phyloP scores from a whole-genome alignment of 2,113 vertebrate species.

The Lathamus discolor region DNA sequence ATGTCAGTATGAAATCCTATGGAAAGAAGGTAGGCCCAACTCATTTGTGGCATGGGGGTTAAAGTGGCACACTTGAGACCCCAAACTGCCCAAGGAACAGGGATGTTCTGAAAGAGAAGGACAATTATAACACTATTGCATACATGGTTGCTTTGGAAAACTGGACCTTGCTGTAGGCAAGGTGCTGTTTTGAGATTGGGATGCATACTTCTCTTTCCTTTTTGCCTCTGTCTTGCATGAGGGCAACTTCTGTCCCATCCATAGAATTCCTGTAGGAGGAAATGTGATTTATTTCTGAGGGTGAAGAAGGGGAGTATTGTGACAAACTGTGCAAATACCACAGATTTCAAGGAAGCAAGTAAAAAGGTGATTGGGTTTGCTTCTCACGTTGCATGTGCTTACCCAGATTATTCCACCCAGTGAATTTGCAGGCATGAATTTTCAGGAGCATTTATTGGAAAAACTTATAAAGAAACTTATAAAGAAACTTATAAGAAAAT shows the following conservation, averaged over 20 bases:
- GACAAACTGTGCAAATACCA: background rate
- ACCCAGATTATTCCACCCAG: background rate
- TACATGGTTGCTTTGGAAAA: background rate
- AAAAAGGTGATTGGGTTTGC: background rate
- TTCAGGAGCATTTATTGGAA: background rate
- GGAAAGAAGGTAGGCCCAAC: background rate
- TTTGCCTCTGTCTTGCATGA: background rate
- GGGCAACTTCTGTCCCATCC: background rate
- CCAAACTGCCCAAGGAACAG: accelerated
- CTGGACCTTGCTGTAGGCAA: background rate
- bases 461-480: background rate
- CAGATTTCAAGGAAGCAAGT: background rate
- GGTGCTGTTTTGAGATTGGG: background rate
- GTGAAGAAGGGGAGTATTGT: background rate
- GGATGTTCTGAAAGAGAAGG: background rate
- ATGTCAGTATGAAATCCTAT: background rate
- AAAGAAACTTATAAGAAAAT: background rate
- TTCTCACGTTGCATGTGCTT: background rate
- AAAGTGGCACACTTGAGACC: background rate
- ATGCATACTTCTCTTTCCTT: background rate
- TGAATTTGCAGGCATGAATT: background rate
- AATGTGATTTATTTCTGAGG: background rate
- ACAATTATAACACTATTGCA: too few species aligned
- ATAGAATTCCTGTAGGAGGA: background rate
- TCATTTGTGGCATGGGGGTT: accelerated